Evolutionary conservation across 2,888 invertebrate genomes (phyloP).

Genomic region (Microctonus hyperodae): DNA sequence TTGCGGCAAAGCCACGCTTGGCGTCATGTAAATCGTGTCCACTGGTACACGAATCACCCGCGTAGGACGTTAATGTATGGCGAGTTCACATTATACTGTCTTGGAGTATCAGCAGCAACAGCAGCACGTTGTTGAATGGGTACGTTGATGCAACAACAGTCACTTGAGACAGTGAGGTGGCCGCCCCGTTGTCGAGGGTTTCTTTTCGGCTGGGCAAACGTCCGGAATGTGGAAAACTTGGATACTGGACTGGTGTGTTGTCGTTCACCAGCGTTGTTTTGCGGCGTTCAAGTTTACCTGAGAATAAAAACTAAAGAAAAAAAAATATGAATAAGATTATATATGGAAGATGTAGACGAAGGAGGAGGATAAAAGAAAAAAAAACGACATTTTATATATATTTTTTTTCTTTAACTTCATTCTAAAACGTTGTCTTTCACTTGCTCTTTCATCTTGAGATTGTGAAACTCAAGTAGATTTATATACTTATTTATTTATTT

Average conservation of each 20-base stretch:
- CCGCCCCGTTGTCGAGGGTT: slow-evolving; percentile 6
- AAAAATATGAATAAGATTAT: neutral
- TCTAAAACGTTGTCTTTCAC: slow-evolving; percentile 31
- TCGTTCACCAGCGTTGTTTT: slow-evolving; percentile 7
- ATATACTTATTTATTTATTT: too few species aligned
- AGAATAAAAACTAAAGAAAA: slow-evolving; percentile 19
- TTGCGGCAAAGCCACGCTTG: slow-evolving; percentile 2
- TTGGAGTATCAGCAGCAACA: slow-evolving; percentile 2
- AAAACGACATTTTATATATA: slow-evolving; percentile 20
- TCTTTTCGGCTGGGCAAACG: slow-evolving; percentile 30
- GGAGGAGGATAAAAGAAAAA: neutral
- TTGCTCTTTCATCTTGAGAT: slow-evolving; percentile 5
- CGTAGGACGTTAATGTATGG: slow-evolving; percentile 28
- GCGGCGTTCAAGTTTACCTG: slow-evolving; percentile 12
- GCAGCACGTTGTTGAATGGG: neutral
- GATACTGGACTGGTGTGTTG: slow-evolving; percentile 17
- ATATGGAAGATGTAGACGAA: neutral
- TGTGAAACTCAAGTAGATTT: slow-evolving; percentile 25
- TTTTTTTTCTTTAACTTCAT: slow-evolving; percentile 33
- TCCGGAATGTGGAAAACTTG: slow-evolving; percentile 38
- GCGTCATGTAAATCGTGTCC: slow-evolving; percentile 25
- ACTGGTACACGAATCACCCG: slow-evolving; percentile 17
- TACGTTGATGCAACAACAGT: neutral
- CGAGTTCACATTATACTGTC: slow-evolving; percentile 21
- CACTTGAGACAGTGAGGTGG: slow-evolving; percentile 13